Evolutionary conservation across 2,113 vertebrate species (phyloP).

Genomic region (Heloderma charlesbogerti): DNA sequence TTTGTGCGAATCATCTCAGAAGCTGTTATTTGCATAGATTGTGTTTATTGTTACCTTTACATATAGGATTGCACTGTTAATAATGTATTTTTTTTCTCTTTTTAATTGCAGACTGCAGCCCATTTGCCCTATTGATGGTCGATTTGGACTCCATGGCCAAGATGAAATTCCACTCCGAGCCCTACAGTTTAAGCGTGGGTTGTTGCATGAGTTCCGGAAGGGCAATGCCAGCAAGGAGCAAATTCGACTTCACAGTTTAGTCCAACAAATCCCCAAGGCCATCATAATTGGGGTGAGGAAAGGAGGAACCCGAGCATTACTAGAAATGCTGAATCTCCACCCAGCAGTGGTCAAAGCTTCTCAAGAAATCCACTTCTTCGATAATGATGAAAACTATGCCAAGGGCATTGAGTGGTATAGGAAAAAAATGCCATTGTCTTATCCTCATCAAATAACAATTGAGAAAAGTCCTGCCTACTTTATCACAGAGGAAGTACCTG

Average conservation of each 20-base stretch:
- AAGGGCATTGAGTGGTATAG: constrained; percentile 95
- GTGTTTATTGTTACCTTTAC: neutral
- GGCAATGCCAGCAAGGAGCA: constrained; percentile 90
- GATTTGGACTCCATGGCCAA: constrained; percentile 74
- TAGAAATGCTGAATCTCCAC: constrained; percentile 98
- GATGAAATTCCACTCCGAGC: constrained; percentile 86
- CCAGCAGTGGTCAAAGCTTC: constrained; percentile 96
- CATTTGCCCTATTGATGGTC: constrained; percentile 88
- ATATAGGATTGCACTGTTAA: neutral
- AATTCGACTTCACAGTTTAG: constrained; percentile 87
- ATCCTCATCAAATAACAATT: constrained; percentile 95
- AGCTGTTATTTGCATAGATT: neutral
- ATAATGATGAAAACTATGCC: constrained; percentile 95
- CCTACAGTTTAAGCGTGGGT: constrained; percentile 89
- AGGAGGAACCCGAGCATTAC: constrained; percentile 92
- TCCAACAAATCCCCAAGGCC: constrained; percentile 94
- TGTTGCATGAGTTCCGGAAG: constrained; percentile 88
- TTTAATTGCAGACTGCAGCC: constrained; percentile 86
- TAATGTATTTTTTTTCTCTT: constrained; percentile 4
- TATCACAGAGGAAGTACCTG: constrained; percentile 95
- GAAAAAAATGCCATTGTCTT: constrained; percentile 96
- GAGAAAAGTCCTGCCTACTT: constrained; percentile 98
- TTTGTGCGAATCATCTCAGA: neutral
- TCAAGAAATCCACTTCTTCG: constrained; percentile 98
- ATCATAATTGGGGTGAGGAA: constrained; percentile 97